Evolutionary conservation across 2,888 invertebrate species (phyloP), one percentile per base, ranked within the genome.

Genomic region (Eumacrocentrus americanus): DNA sequence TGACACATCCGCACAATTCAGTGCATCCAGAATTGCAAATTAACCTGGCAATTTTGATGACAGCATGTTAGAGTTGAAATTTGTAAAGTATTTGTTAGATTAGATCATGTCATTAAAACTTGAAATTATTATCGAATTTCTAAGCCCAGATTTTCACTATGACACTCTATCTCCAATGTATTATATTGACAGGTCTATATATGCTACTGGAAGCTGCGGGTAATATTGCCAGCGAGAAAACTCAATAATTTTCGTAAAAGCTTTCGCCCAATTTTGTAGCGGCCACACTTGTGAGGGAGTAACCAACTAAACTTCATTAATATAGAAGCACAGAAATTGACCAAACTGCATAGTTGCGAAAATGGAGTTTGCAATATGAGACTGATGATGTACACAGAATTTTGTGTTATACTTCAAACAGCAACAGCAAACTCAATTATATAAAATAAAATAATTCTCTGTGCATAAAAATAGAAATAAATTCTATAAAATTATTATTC

Each of bases 231-330:
- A 40, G 34, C 46, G 52, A 20, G 52, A 42, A 61, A 58, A 56
- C 47, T 56, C 58, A 61, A 61, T 60, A 47, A 61, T 59, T 54
- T 52, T 37, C 58, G 42, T 63, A 58, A 61, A 63, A 65, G 65
- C 61, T 65, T 65, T 65, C 25, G 58, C 60, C 35, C 44, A 58
- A 58, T 63, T 63, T 63, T 29, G 34, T 48, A 29, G 29, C 11
- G 4, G 14, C 58, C 38, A 29, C 5, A 12, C 37, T 38, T 52
- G 29, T 51, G 54, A 61, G 54, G 54, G 56, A 51, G 25, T 6
- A 25, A 9, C 29, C 29, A 6, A 9, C 9, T 29, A 29, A 29
- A 29, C 29, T 9, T 29, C 2, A 22, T 23, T 12, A 6, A 22
- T 12, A 23, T 25, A 16, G 11, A 20, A 7, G 2, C 9, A n/a